Conservation (phyloP, 2,888 invertebrate species). For the Metacarcinus magister region DNA sequence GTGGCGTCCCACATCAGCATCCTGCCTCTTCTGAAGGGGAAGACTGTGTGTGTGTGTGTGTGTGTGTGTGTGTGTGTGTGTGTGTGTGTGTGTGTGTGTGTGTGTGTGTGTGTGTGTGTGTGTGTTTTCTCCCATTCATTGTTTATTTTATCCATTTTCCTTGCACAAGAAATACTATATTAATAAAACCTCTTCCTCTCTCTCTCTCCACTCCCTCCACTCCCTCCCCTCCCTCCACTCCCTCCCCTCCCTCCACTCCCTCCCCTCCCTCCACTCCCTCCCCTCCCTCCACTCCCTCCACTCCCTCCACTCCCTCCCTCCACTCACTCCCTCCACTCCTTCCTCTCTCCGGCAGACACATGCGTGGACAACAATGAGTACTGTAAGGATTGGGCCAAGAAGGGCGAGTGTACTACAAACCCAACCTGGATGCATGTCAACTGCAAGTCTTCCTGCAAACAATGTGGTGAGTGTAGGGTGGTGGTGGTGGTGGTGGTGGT, state of each 20-base stretch:
- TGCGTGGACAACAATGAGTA: background rate
- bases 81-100: too few relatives aligned
- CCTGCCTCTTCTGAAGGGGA: too few relatives aligned
- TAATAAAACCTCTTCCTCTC: too few relatives aligned
- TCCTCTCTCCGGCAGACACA: background rate
- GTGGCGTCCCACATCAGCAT: too few relatives aligned
- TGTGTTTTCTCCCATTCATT: too few relatives aligned
- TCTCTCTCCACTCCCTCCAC: background rate
- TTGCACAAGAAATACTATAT: too few relatives aligned
- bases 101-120: too few relatives aligned
- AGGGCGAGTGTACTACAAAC: constrained; percentile 82
- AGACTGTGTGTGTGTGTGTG: too few relatives aligned
- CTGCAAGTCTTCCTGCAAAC: constrained; percentile 82
- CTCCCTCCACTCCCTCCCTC: background rate
- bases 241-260: too few relatives aligned
- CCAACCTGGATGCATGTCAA: constrained; percentile 82
- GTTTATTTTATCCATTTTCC: too few relatives aligned
- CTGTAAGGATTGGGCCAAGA: background rate
- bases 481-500: background rate
- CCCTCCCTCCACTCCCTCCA: too few relatives aligned
- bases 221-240: background rate
- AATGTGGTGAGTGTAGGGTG: constrained; percentile 58
- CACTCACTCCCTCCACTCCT: background rate
- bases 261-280: too few relatives aligned
- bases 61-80: background rate